Percentiles rank a stretch among this genome's conserved stretches.
These are phyloP conservation scores for Camponotus vicinus DNA, from an alignment of 1,140 invertebrate genomes.

Conservation along the genomic window DNA sequence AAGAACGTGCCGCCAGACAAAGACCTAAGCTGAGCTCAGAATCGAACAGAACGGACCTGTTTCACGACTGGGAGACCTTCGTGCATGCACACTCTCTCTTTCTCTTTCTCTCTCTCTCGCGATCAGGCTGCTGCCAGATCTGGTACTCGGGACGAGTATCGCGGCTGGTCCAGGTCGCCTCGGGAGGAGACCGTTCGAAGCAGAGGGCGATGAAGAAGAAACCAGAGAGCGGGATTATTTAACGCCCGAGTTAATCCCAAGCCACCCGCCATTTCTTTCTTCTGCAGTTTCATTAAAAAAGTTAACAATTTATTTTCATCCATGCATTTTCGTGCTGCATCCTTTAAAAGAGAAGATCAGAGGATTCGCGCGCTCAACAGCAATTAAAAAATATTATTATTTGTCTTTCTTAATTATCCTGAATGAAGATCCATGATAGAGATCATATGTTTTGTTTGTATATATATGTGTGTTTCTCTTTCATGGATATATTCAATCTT, in stretches of 20 bases:
- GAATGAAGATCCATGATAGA: too few relatives aligned
- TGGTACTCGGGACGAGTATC: constrained; percentile 57
- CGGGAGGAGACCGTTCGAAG: constrained; percentile 38
- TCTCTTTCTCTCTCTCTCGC: neutral
- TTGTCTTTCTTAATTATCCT: neutral
- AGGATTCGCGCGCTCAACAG: neutral
- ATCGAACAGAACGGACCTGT: constrained; percentile 62
- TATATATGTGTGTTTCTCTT: too few relatives aligned
- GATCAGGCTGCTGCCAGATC: constrained; percentile 50
- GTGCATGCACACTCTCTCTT: constrained; percentile 24
- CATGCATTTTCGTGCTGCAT: neutral
- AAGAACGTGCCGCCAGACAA: constrained; percentile 51
- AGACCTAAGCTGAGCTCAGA: constrained; percentile 49
- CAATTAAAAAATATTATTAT: neutral
- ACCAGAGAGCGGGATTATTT: constrained; percentile 50
- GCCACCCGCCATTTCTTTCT: neutral
- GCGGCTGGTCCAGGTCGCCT: constrained; percentile 56
- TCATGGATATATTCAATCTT: too few relatives aligned
- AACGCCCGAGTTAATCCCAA: constrained; percentile 33
- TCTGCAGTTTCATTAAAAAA: neutral
- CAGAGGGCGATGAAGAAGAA: constrained; percentile 42
- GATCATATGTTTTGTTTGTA: too few relatives aligned
- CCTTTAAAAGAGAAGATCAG: neutral
- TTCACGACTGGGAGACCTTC: constrained; percentile 62
- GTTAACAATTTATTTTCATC: neutral